Evolutionary conservation across 2,113 vertebrate genomes (phyloP).

Genomic region (Periophthalmus modestus): DNA sequence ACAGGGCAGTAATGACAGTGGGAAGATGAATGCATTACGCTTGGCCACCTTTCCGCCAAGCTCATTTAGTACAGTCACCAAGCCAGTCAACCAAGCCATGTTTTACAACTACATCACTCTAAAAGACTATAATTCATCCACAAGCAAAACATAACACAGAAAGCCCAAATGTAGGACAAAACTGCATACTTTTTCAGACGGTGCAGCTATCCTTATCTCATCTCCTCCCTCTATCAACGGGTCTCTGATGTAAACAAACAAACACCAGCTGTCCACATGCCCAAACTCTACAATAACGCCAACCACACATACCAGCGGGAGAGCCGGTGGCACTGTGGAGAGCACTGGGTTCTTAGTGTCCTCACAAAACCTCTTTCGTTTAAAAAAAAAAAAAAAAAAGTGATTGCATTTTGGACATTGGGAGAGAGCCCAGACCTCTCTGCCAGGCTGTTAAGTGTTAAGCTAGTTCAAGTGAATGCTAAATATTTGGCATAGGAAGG

Average conservation of each 20-base stretch:
- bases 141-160: slow-evolving; percentile 24
- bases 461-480: slow-evolving; percentile 34
- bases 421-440: slow-evolving; percentile 14
- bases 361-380: slow-evolving; percentile 45
- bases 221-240: slow-evolving; percentile 16
- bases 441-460: slow-evolving; percentile 20
- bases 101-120: slow-evolving; percentile 20
- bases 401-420: slow-evolving; percentile 19
- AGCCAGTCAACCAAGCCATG: slow-evolving; percentile 28
- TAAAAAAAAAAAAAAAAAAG: slow-evolving; percentile 28
- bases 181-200: slow-evolving; percentile 17
- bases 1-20: slow-evolving; percentile 23
- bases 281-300: slow-evolving; percentile 27
- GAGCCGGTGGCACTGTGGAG: slow-evolving; percentile 17
- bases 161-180: slow-evolving; percentile 25
- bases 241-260: slow-evolving; percentile 55
- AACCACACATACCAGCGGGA: slow-evolving; percentile 40
- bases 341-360: slow-evolving; percentile 59
- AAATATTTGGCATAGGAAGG: slow-evolving; percentile 34
- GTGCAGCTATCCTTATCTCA: slow-evolving; percentile 17
- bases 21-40: slow-evolving; percentile 38
- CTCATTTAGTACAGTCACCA: slow-evolving; percentile 23
- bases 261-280: slow-evolving; percentile 55
- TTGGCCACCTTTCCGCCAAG: slow-evolving; percentile 35
- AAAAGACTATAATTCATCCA: slow-evolving; percentile 6